Percentiles rank a stretch among this genome's conserved stretches.
phyloP scores from a whole-genome alignment of 2,113 vertebrate genomes.

The Pandion haliaetus region DNA sequence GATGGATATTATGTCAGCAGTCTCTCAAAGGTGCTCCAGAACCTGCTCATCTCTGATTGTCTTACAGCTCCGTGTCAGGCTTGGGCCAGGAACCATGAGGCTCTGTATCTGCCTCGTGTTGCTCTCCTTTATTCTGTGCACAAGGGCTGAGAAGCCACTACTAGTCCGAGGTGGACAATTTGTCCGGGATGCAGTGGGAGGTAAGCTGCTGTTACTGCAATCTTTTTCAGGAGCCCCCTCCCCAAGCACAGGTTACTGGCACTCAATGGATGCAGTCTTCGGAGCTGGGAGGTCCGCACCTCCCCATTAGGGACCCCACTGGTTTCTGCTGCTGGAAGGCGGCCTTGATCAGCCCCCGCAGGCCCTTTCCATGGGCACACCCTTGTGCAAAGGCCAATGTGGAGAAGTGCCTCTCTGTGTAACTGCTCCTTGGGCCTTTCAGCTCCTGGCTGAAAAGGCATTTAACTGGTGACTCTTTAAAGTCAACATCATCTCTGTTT shows the following conservation, averaged over 20 bases:
- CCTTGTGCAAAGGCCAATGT: not conserved
- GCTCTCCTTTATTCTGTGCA: not conserved
- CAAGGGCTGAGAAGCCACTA: not conserved
- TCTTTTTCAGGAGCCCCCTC: not conserved
- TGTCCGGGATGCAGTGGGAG: not conserved
- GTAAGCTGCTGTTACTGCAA: not conserved
- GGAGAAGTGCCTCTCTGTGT: not conserved
- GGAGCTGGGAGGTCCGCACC: rapidly evolving
- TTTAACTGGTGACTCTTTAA: not conserved
- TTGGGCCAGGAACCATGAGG: constrained; percentile 1
- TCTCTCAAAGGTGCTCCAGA: not conserved
- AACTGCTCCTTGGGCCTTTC: not conserved
- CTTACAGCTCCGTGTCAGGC: not conserved
- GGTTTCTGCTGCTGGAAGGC: not conserved
- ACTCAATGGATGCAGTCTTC: not conserved
- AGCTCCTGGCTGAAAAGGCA: not conserved
- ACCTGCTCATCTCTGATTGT: not conserved
- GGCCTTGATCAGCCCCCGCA: not conserved
- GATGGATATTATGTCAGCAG: not conserved
- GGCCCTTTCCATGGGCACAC: not conserved
- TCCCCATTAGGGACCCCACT: rapidly evolving
- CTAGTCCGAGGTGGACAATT: rapidly evolving
- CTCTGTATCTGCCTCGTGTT: not conserved
- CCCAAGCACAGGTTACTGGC: not conserved
- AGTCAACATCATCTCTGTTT: not conserved